Evolutionary conservation across 2,888 invertebrate species (phyloP), one percentile per base, ranked within the genome.

Genomic region (Cataglyphis altisquamis): DNA sequence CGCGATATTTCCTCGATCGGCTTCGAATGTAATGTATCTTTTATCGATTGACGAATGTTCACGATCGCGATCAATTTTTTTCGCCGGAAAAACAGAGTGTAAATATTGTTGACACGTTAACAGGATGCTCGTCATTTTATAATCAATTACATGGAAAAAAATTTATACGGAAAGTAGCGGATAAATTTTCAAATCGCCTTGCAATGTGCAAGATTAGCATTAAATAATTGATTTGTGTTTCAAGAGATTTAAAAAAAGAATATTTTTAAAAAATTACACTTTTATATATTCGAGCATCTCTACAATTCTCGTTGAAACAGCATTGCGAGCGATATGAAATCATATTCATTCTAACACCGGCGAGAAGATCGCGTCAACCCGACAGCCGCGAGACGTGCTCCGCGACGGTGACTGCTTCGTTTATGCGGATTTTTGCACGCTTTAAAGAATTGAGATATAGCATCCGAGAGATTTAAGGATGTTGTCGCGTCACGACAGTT

Each of bases 1-100:
- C 68, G 77, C 84, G 55, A 87, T 88, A 80, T 84, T 81, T 83
- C 68, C 77, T 77, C 72, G n/a, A 45, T 39, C 32, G 15, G 4
- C 15, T 52, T 48, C 52, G 80, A 80, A 55, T 10, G 72, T 48
- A 39, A 78, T 21, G 75, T 41, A 18, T 18, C 25, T 3, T 12
- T 29, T 32, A 18, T 70, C 78, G 60, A 60, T 70, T 21, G 70
- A 36, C 21, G 25, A 57, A 57, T 41, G 6, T 18, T 25, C 36
- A 25, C 55, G 57, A 57, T 41, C 21, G 9, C 45, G n/a, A 25
- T 78, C 25, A 15, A 52, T 70, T 57, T 29, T 41, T 68, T 12
- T 29, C 57, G 18, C 15, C 45, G 41, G 12, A 21, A 18, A 57
- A 18, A 60, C 57, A 15, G 3, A 67, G 55, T 18, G 66, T 41